These are phyloP conservation scores for Gymnocephalus cernua DNA, from an alignment of 2,113 vertebrate genomes.

Conservation along the genomic window DNA sequence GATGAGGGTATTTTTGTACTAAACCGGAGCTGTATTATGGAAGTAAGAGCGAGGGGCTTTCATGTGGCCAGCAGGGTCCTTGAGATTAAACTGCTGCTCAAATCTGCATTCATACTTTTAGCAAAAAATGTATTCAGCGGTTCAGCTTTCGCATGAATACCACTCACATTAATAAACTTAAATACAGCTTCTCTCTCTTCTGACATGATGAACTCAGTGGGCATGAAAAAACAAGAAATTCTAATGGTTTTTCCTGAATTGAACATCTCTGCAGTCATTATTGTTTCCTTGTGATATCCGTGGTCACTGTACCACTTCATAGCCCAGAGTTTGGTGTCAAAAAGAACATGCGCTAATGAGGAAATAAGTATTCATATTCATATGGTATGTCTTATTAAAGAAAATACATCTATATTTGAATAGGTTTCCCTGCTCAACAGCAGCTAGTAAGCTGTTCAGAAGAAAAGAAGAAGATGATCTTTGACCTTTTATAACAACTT, in stretches of 20 bases:
- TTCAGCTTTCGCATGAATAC: slow-evolving; percentile 13
- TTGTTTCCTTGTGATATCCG: background rate
- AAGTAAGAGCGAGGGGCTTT: slow-evolving; percentile 24
- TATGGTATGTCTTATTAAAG: background rate
- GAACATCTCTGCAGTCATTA: background rate
- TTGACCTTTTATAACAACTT: background rate
- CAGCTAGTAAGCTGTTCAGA: background rate
- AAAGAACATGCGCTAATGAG: background rate
- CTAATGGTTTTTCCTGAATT: background rate
- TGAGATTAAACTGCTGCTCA: slow-evolving; percentile 38
- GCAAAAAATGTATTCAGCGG: slow-evolving; percentile 10
- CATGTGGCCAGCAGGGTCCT: slow-evolving; percentile 26
- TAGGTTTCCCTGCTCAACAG: no score
- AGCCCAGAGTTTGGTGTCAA: background rate
- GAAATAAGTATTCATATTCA: background rate
- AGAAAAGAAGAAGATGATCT: background rate
- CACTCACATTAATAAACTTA: background rate
- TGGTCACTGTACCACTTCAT: background rate
- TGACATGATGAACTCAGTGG: background rate
- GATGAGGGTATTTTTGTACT: slow-evolving; percentile 35
- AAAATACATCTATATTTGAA: background rate
- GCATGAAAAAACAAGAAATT: background rate
- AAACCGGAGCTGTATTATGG: slow-evolving; percentile 25
- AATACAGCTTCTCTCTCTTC: background rate
- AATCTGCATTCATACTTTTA: slow-evolving; percentile 32